Percentiles rank a stretch among this genome's conserved stretches.
phyloP scores from a whole-genome alignment of 1,140 invertebrate genomes.

The Galleria mellonella region DNA sequence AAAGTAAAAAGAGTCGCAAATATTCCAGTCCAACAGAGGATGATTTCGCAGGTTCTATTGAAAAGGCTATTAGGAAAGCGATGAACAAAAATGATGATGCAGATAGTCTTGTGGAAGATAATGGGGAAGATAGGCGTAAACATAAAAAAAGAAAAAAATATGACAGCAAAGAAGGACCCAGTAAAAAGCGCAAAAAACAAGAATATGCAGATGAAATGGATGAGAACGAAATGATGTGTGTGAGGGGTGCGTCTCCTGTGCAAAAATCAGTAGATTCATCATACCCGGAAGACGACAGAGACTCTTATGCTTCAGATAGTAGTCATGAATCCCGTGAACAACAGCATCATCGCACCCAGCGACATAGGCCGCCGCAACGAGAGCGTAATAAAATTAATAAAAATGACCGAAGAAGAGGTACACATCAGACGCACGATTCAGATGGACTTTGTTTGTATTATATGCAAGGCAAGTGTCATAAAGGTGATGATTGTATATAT shows the following conservation, averaged over 20 bases:
- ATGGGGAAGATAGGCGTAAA: conserved; percentile 66
- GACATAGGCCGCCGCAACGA: conserved; percentile 55
- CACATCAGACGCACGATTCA: conserved; percentile 76
- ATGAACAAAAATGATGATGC: conserved; percentile 75
- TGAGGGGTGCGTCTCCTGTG: conserved; percentile 81
- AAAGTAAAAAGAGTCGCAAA: conserved; percentile 59
- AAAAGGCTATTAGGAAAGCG: conserved; percentile 83
- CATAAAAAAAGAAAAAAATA: conserved; percentile 72
- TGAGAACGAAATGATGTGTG: conserved; percentile 86
- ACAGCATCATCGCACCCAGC: conserved; percentile 40
- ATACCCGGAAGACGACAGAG: conserved; percentile 60
- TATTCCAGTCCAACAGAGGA: conserved; percentile 72
- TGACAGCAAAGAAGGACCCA: conserved; percentile 53
- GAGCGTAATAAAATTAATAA: conserved; percentile 58
- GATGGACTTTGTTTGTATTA: conserved; percentile 86
- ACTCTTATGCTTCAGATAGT: conserved; percentile 74
- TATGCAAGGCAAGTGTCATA: conserved; percentile 91
- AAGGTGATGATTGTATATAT: conserved; percentile 83
- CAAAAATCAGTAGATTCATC: conserved; percentile 36
- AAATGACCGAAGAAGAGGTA: conserved; percentile 50
- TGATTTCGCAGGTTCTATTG: conserved; percentile 85
- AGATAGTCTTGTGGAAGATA: conserved; percentile 72
- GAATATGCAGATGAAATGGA: conserved; percentile 78
- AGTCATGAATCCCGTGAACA: conserved; percentile 68
- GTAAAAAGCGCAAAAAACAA: conserved; percentile 71